Evolutionary conservation across 2,888 invertebrate genomes (phyloP).

Genomic region (Dromius quadrimaculatus): DNA sequence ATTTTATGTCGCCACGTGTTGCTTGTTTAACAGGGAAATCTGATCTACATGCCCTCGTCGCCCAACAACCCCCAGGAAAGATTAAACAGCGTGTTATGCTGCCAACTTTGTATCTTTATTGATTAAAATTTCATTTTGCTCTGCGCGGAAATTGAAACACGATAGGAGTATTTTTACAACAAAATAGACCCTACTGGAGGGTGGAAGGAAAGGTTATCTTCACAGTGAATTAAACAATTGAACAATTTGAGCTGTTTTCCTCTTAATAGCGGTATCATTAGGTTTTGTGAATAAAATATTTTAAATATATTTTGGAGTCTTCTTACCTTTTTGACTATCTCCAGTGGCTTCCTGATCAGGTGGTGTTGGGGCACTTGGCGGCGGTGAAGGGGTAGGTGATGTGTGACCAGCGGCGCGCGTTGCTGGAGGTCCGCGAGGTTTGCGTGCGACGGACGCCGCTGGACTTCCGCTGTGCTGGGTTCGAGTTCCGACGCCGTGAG

Average conservation of each 20-base stretch:
- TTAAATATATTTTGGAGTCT: too few species aligned
- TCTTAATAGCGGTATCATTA: too few species aligned
- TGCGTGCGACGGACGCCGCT: constrained; percentile 45
- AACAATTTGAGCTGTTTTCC: too few species aligned
- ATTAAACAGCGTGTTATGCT: constrained; percentile 16
- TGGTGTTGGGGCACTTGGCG: constrained; percentile 1
- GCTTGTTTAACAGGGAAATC: constrained; percentile 15
- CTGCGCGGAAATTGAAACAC: not conserved
- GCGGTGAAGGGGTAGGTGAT: constrained; percentile 23
- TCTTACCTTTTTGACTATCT: not conserved
- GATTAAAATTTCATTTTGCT: not conserved
- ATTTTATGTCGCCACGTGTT: constrained; percentile 35
- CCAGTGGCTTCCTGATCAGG: constrained; percentile 8
- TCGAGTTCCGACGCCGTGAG: not conserved
- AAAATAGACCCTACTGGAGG: too few species aligned
- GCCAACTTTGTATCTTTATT: constrained; percentile 1
- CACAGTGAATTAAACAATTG: too few species aligned
- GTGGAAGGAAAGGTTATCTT: too few species aligned
- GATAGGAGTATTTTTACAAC: not conserved
- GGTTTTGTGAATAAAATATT: too few species aligned
- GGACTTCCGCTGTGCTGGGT: constrained; percentile 11
- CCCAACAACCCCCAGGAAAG: not conserved
- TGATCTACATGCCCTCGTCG: not conserved
- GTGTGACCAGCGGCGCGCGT: constrained; percentile 13
- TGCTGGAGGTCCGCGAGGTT: constrained; percentile 22